Evolutionary conservation across 2,113 vertebrate species (phyloP).

Genomic region (Thunnus maccoyii): DNA sequence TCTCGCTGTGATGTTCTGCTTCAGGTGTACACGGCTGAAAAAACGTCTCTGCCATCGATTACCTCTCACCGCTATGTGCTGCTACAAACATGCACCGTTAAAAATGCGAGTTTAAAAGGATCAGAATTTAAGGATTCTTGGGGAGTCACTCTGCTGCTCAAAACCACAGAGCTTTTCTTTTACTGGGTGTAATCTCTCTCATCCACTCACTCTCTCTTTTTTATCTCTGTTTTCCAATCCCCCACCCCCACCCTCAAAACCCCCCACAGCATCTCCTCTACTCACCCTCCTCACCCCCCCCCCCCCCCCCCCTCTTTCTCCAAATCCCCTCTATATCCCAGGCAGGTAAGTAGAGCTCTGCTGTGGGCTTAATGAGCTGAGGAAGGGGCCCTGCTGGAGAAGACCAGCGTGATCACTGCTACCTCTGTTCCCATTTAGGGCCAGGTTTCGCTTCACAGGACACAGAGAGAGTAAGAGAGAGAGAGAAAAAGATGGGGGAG

Average conservation of each 20-base stretch:
- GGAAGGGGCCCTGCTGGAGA: constrained; percentile 61
- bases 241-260: neutral
- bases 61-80: neutral
- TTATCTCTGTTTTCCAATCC: neutral
- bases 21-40: neutral
- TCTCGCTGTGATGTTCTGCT: too few species aligned
- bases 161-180: neutral
- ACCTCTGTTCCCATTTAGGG: constrained; percentile 70
- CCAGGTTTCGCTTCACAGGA: constrained; percentile 57
- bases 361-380: constrained; percentile 76
- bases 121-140: neutral
- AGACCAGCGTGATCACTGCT: constrained; percentile 54
- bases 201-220: neutral
- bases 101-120: neutral
- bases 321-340: constrained; percentile 37
- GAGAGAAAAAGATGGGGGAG: neutral
- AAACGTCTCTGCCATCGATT: neutral
- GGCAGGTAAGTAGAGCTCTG: constrained; percentile 51
- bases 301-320: constrained; percentile 5
- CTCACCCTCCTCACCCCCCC: constrained; percentile 5
- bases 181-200: constrained; percentile 1
- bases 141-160: neutral
- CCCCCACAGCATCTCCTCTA: neutral
- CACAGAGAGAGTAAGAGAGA: neutral
- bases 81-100: neutral